Base-by-base conservation (phyloP, 2,113 vertebrate species). In the Crotalus horridus region DNA sequence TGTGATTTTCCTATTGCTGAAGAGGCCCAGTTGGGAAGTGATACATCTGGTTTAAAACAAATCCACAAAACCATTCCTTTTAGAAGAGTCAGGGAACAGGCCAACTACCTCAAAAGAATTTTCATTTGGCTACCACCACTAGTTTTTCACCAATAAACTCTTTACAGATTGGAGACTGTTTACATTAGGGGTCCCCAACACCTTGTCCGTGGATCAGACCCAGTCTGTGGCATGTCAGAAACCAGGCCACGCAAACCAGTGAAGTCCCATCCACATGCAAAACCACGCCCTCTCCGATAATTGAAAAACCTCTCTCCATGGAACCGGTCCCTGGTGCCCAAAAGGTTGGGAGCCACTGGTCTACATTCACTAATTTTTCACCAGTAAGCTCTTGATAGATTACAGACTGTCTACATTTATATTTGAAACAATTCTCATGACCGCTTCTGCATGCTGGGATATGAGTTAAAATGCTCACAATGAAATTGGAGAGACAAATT, bases 91-190 rank as follows among this genome's bases (percentile, higher is more conserved):
- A 48, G 33, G 88, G 23, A 55, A 33, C 21, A 46, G 92, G 15
- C 88, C 88, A 88, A 89, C 85, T 29, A 89, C 64, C 85, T 92
- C 64, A 89, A 92, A 92, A 88, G 29, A 17, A 92, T 89, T 59
- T 92, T 89, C 39, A 89, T 46, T 20, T 89, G 54, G 54, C 39
- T 85, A 58, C 88, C 64, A 33, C 64, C n/a, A 74, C 13, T 33
- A 33, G 2, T 2, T 74, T 74, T 74, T 89, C 85, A 89, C 54
- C 23, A 85, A 29, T 59, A 92, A 89, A 88, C 43, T 10, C 54
- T 89, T 58, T 69, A 92, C 33, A 92, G 54, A 92, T 85, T 89
- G 17, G 54, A 89, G 69, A 58, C 88, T 89, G 39, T 59, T 43
- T 89, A 55, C 43, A 85, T 85, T 24, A 12, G 26, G 26, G 59